These are phyloP conservation scores for Drosophila neocordata DNA, from an alignment of 1,140 invertebrate species.

Conservation along the genomic window DNA sequence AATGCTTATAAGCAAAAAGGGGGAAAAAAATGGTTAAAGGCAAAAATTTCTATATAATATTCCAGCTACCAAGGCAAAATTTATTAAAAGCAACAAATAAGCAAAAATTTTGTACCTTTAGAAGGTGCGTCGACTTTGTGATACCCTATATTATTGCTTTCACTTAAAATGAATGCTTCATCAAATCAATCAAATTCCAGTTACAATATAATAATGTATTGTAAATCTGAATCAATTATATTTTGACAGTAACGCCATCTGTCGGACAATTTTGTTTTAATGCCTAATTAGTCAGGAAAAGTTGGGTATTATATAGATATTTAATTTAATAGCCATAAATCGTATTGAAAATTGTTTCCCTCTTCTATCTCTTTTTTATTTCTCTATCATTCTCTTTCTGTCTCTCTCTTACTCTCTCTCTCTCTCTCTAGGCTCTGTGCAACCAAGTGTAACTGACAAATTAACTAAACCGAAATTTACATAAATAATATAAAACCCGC, in stretches of 20 bases:
- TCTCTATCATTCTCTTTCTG: slow-evolving; percentile 11
- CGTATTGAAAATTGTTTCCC: slow-evolving; percentile 5
- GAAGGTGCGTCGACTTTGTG: not conserved
- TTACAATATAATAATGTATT: too few relatives aligned
- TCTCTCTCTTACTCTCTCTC: slow-evolving; percentile 18
- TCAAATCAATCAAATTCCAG: too few relatives aligned
- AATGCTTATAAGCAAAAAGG: not conserved
- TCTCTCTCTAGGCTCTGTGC: slow-evolving; percentile 31
- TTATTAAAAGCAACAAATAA: slow-evolving; percentile 18
- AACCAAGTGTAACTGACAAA: slow-evolving; percentile 31
- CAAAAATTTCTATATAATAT: not conserved
- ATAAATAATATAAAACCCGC: slow-evolving; percentile 52
- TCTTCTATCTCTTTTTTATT: slow-evolving; percentile 3
- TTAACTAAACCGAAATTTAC: slow-evolving; percentile 35
- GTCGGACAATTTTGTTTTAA: too few relatives aligned
- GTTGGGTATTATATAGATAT: not conserved
- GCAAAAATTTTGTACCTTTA: slow-evolving; percentile 11
- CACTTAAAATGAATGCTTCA: too few relatives aligned
- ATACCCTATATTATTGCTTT: not conserved
- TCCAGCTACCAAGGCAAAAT: not conserved
- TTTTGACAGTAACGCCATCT: too few relatives aligned
- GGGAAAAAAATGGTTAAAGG: not conserved
- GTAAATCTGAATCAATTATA: too few relatives aligned
- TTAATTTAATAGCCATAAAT: slow-evolving; percentile 19
- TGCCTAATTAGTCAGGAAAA: too few relatives aligned